Evolutionary conservation across 2,888 invertebrate genomes (phyloP).

Genomic region (Amblyteles armatorius): DNA sequence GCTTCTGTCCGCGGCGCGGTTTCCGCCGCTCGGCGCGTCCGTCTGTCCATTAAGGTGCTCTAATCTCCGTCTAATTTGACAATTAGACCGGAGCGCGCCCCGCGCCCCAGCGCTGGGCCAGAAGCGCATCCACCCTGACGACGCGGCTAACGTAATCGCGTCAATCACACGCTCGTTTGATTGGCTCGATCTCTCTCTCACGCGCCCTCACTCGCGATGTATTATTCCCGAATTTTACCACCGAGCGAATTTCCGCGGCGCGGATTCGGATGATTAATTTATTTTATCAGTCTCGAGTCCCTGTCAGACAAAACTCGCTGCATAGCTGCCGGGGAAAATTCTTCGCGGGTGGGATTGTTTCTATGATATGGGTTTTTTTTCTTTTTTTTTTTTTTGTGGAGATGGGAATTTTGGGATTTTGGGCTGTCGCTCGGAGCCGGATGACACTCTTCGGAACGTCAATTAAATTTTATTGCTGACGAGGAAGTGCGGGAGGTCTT

Average conservation of each 20-base stretch:
- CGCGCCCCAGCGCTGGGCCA: background rate
- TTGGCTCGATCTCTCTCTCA: slow-evolving; percentile 40
- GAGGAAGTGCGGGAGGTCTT: slow-evolving; percentile 1
- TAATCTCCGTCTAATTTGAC: slow-evolving; percentile 79
- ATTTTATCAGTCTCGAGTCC: slow-evolving; percentile 60
- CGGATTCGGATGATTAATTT: slow-evolving; percentile 65
- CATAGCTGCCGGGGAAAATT: slow-evolving; percentile 31
- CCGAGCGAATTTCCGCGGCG: slow-evolving; percentile 26
- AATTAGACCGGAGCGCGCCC: slow-evolving; percentile 72
- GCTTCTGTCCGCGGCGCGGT: slow-evolving; percentile 27
- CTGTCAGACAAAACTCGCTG: background rate
- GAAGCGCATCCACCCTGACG: slow-evolving; percentile 51
- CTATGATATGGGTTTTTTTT: background rate
- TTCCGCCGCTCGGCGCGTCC: slow-evolving; percentile 57
- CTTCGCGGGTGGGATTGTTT: slow-evolving; percentile 34
- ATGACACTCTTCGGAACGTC: slow-evolving; percentile 49
- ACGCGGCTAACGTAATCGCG: slow-evolving; percentile 68
- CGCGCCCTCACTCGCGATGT: slow-evolving; percentile 10
- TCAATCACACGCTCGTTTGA: slow-evolving; percentile 67
- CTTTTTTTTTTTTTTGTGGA: background rate
- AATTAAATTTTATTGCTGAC: slow-evolving; percentile 42
- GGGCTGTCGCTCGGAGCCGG: background rate
- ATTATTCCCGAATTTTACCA: slow-evolving; percentile 41
- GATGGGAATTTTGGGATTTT: background rate
- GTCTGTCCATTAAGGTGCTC: slow-evolving; percentile 78